A percentile compares a stretch with the other conserved stretches of the same genome.
Conservation (phyloP, 2,113 vertebrate species). For the Poeciliopsis occidentalis region DNA sequence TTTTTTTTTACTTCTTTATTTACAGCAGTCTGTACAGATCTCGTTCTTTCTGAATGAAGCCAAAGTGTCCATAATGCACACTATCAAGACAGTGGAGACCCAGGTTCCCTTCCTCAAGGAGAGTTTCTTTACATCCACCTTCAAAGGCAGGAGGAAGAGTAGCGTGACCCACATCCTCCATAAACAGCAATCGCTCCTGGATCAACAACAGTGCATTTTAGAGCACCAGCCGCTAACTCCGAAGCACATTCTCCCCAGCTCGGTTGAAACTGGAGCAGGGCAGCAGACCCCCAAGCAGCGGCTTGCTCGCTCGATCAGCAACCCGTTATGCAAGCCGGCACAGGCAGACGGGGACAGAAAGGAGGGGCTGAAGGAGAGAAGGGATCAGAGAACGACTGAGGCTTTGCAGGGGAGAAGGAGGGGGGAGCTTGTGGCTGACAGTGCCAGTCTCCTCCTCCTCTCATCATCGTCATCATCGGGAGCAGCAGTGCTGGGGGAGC, state of each 20-base stretch:
- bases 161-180: slow-evolving; percentile 69
- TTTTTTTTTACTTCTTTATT: slow-evolving; percentile 20
- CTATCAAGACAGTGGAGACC: slow-evolving; percentile 80
- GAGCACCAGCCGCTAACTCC: slow-evolving; percentile 72
- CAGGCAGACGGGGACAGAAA: slow-evolving; percentile 80
- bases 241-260: slow-evolving; percentile 16
- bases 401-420: slow-evolving; percentile 76
- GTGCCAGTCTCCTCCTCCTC: slow-evolving; percentile 68
- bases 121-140: slow-evolving; percentile 79
- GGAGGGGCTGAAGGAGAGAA: slow-evolving; percentile 75
- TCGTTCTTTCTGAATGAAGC: slow-evolving; percentile 6
- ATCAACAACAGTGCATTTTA: slow-evolving; percentile 58
- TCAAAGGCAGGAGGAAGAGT: slow-evolving; percentile 78
- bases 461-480: slow-evolving; percentile 71
- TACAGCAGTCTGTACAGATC: slow-evolving; percentile 5
- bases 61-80: slow-evolving; percentile 73
- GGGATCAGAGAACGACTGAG: slow-evolving; percentile 80
- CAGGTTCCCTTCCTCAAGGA: slow-evolving; percentile 80
- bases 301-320: slow-evolving; percentile 80
- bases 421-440: slow-evolving; percentile 71
- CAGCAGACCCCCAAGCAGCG: slow-evolving; percentile 80
- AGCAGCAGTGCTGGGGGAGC: slow-evolving; percentile 37
- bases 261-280: slow-evolving; percentile 76
- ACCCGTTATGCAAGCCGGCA: slow-evolving; percentile 84
- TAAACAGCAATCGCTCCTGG: slow-evolving; percentile 56